Evolutionary conservation across 2,888 invertebrate species (phyloP), one percentile per base, ranked within the genome.

Genomic region (Lomographa bimaculata): DNA sequence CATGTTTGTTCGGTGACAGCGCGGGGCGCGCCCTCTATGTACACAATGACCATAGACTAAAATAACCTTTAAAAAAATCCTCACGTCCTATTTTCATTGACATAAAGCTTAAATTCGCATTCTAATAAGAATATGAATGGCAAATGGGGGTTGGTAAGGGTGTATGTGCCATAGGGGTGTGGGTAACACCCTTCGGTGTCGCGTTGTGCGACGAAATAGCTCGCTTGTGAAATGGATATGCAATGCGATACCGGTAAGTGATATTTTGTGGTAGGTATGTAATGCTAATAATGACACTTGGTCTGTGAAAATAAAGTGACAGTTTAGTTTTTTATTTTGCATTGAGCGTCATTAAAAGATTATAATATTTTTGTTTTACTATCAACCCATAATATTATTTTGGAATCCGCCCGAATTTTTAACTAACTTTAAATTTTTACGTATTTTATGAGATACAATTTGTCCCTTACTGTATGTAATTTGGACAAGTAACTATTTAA

Each of bases 11-110:
- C 80, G 71, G 79, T 77, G 83, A 85, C 86, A 83, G 78, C 64
- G 70, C 73, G 81, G 81, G 85, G 82, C 78, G 83, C 82, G 80
- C 85, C 84, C 85, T 84, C 83, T 84, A 85, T 86, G 73, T 85
- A 86, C 79, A 85, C 79, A 81, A 72, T 68, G 66, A 71, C 79
- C 71, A 72, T 57, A 57, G 50, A 51, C 33, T 8, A 16, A 36
- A 5, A 30, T 5, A 41, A 39, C 18, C 14, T 5, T 8, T 16
- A 37, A 58, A 37, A 24, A 39, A 5, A 11, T 33, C 10, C 11
- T 39, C 9, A 20, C 11, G 25, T 33, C 60, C 57, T 46, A 72
- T 65, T 29, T 0, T 0, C 21, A 1, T 5, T 0, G 2, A 0
- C 1, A 29, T 69, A 83, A 56, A 57, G 65, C 39, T 43, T 33